Percentiles rank a stretch among this genome's conserved stretches.
phyloP scores from a whole-genome alignment of 92 coral and sea anemone species.

The Paramuricea clavata region DNA sequence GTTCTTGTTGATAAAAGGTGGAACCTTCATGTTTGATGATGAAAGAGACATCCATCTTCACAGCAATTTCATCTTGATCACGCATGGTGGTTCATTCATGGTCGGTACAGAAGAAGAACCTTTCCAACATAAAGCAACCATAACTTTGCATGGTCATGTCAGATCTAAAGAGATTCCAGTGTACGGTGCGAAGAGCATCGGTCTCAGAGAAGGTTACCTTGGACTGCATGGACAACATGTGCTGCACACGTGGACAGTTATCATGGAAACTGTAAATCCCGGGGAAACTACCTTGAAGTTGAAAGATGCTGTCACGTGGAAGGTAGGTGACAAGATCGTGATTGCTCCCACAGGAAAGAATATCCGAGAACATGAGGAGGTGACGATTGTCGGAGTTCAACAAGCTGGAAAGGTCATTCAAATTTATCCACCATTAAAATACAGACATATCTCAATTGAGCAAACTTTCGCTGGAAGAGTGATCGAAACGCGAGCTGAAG shows the following conservation, averaged over 20 bases:
- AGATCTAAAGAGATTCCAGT: slow-evolving; percentile 79
- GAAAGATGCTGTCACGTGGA: slow-evolving; percentile 82
- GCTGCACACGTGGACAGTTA: slow-evolving; percentile 89
- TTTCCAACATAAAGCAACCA: slow-evolving; percentile 86
- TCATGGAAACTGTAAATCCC: slow-evolving; percentile 75
- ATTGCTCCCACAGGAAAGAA: slow-evolving; percentile 88
- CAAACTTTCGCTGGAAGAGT: slow-evolving; percentile 76
- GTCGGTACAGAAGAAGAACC: slow-evolving; percentile 85
- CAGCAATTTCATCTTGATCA: slow-evolving; percentile 81
- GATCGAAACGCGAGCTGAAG: slow-evolving; percentile 89
- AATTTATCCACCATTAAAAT: slow-evolving; percentile 71
- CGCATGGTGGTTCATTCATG: slow-evolving; percentile 84
- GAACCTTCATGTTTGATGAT: slow-evolving; percentile 81
- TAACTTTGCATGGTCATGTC: slow-evolving; percentile 80
- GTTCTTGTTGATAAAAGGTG: slow-evolving; percentile 77
- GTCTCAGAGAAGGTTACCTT: slow-evolving; percentile 86
- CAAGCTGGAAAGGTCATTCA: slow-evolving; percentile 72
- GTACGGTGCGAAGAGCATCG: slow-evolving; percentile 91
- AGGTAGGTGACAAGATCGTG: slow-evolving; percentile 78
- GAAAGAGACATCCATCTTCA: slow-evolving; percentile 84
- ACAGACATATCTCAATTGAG: slow-evolving; percentile 77
- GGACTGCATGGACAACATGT: slow-evolving; percentile 89
- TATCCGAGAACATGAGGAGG: slow-evolving; percentile 82
- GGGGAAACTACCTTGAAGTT: slow-evolving; percentile 75
- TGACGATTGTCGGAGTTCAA: slow-evolving; percentile 71